Evolutionary conservation across 2,888 invertebrate genomes (phyloP), one percentile per base, ranked within the genome.

Genomic region (Neuroscelio doddi): DNA sequence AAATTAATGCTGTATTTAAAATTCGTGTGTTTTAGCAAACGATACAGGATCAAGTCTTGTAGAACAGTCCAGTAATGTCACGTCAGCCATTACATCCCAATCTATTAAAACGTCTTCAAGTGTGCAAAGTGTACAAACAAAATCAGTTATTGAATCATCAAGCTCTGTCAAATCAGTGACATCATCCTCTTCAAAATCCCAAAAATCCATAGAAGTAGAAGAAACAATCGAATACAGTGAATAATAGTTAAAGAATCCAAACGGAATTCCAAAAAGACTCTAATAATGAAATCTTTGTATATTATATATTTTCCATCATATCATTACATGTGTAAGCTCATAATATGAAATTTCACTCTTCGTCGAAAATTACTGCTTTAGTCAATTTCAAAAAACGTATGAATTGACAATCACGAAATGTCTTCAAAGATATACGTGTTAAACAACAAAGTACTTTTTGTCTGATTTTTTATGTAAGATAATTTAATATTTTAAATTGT

Each of bases 161-260:
- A 82, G 81, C n/a, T 83, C 84, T 30, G 74, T 85, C 61, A 81
- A 86, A 59, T 85, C 86, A 7, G 86, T 87, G 9, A 74, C 75
- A 39, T 84, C 86, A 4, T 86, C 86, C 17, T 86, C 86, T 15
- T 91, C 91, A 68, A 90, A 87, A 65, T 93, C 93, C 72, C 80
- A 79, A 3, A 68, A 75, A 32, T 94, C 94, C 0, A 90, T 93
- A 83, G 93, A 93, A 82, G 85, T 88, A 53, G 87, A 80, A 72
- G 75, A 74, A 47, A 58, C 73, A 30, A 66, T 79, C 45, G 80
- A 80, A 45, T 81, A 80, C 55, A 77, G 69, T 36, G 78, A 77
- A 56, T 77, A 79, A 59, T 46, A 27, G 44, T 47, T 9, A 3
- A 30, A 5, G 9, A 9, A 5, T 30, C 8, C 3, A 3, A 30